Evolutionary conservation across 2,113 vertebrate species (phyloP).

Genomic region (Paramisgurnus dabryanus): DNA sequence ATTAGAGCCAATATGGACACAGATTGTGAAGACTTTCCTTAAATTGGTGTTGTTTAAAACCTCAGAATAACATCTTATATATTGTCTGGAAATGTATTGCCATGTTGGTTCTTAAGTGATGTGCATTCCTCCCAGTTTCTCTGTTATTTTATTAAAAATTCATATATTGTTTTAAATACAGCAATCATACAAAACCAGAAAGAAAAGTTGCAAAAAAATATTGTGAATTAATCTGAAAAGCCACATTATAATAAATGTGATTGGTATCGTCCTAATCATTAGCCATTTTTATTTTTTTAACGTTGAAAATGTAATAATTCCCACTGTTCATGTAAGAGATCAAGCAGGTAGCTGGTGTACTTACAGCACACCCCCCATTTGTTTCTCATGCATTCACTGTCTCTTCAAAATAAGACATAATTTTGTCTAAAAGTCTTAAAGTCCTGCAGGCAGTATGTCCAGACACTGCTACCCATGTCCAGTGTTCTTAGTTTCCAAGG

Average conservation of each 20-base stretch:
- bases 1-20: too few relatives aligned
- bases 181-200: background rate
- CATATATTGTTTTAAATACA: slow-evolving; percentile 20
- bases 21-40: too few relatives aligned
- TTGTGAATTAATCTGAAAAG: background rate
- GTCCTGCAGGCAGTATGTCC: background rate
- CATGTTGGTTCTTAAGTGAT: too few relatives aligned
- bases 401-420: background rate
- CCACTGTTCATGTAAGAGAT: background rate
- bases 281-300: background rate
- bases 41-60: too few relatives aligned
- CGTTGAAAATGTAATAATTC: background rate
- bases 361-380: background rate
- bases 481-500: slow-evolving; percentile 62
- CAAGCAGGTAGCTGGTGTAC: background rate
- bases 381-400: background rate
- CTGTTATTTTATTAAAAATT: slow-evolving; percentile 3
- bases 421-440: background rate
- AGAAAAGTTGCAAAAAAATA: background rate
- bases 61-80: too few relatives aligned
- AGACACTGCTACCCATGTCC: slow-evolving; percentile 56
- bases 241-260: background rate
- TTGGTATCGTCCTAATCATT: background rate
- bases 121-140: background rate
- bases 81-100: too few relatives aligned